Conservation (phyloP, 1,140 invertebrate genomes). For the Akabosia matsudoensis region DNA sequence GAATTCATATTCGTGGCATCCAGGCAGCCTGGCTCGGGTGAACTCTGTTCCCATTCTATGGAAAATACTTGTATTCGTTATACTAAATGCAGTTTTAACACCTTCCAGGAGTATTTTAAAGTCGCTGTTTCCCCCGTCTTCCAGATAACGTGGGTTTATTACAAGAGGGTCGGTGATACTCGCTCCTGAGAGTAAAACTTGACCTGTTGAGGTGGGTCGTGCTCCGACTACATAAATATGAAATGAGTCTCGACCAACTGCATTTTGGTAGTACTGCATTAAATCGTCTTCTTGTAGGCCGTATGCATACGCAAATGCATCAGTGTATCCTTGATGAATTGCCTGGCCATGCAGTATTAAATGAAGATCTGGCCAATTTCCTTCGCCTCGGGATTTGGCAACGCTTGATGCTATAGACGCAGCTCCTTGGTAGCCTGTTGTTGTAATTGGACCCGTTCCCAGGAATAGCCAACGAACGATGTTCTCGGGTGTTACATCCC, state of each 20-base stretch:
- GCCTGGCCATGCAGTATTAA: background rate
- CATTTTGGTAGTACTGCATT: background rate
- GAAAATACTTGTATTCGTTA: background rate
- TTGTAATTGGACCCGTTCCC: background rate
- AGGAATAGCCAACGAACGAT: background rate
- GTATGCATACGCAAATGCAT: conserved; percentile 16
- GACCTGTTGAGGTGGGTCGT: background rate
- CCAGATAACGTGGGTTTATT: conserved; percentile 16
- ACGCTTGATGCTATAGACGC: background rate
- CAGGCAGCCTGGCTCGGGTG: conserved; percentile 63
- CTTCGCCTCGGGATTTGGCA: background rate
- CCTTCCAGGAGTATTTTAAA: conserved; percentile 2
- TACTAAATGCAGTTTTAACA: background rate
- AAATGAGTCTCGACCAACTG: background rate
- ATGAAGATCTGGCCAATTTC: background rate
- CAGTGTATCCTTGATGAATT: background rate
- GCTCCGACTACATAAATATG: background rate
- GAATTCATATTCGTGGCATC: conserved; percentile 68
- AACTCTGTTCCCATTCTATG: background rate
- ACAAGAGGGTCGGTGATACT: background rate
- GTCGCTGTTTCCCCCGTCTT: background rate
- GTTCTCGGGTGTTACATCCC: background rate
- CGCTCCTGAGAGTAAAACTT: background rate
- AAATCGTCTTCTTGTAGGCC: conserved; percentile 14
- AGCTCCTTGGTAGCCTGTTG: conserved; percentile 5